Conservation (phyloP, 2,888 invertebrate genomes). For the Himalopsyche tibetana region DNA sequence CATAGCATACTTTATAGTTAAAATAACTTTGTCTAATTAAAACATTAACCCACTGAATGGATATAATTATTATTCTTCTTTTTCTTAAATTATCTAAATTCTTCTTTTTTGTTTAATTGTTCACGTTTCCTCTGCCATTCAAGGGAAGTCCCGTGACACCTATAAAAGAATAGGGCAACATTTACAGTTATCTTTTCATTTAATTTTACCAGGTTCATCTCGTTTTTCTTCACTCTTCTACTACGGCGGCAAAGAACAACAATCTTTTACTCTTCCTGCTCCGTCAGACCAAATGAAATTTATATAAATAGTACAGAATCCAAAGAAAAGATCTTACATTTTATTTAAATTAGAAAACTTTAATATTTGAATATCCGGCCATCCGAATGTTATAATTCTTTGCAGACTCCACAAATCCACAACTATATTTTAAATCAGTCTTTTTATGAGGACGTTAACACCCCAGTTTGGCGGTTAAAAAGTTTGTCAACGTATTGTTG, state of each 20-base stretch:
- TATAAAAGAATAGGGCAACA: conserved; percentile 1
- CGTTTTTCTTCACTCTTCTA: background rate
- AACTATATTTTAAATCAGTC: too few relatives aligned
- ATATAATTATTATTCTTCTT: background rate
- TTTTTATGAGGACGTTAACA: too few relatives aligned
- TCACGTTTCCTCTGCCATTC: background rate
- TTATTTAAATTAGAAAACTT: too few relatives aligned
- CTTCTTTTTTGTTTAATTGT: background rate
- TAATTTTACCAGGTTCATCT: background rate
- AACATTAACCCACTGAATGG: background rate
- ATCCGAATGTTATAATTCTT: too few relatives aligned
- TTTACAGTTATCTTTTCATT: conserved; percentile 23
- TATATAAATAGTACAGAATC: too few relatives aligned
- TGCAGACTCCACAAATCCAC: too few relatives aligned
- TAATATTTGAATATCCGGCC: too few relatives aligned
- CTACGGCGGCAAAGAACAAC: background rate
- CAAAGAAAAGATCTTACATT: too few relatives aligned
- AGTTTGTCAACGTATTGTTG: too few relatives aligned
- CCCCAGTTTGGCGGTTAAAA: too few relatives aligned
- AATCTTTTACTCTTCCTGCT: background rate
- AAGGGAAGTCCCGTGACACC: conserved; percentile 3
- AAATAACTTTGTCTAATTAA: background rate
- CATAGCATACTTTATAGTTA: too few relatives aligned
- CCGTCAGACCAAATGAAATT: too few relatives aligned
- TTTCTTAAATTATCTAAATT: background rate